Percentiles rank a stretch among this genome's conserved stretches.
phyloP scores from a whole-genome alignment of 2,113 vertebrate genomes.

The Phylloscopus trochilus region DNA sequence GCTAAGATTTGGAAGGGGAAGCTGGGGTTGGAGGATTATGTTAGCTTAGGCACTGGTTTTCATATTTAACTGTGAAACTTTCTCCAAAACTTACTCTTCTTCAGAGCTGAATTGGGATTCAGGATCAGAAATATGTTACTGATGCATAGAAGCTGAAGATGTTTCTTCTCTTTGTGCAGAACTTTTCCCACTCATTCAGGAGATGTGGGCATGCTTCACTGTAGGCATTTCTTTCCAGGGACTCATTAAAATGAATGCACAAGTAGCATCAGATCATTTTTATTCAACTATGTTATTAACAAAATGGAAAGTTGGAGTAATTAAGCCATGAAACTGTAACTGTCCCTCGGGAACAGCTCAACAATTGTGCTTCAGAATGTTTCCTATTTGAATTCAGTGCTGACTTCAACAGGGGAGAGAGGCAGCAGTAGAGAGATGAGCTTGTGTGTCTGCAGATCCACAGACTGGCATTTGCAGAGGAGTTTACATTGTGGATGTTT shows the following conservation, averaged over 20 bases:
- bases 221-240: background rate
- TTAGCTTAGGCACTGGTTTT: slow-evolving; percentile 4
- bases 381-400: background rate
- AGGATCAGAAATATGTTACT: background rate
- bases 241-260: slow-evolving; percentile 8
- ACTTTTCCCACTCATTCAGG: background rate
- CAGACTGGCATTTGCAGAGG: background rate
- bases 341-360: background rate
- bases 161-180: background rate
- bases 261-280: slow-evolving; percentile 11
- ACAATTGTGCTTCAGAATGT: background rate
- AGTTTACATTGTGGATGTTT: background rate
- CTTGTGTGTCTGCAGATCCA: background rate
- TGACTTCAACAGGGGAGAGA: background rate
- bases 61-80: background rate
- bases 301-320: background rate
- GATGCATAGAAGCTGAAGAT: background rate
- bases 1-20: background rate
- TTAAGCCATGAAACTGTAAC: slow-evolving; percentile 22
- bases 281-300: slow-evolving; percentile 13
- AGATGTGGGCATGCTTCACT: background rate
- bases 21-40: background rate
- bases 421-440: background rate
- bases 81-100: background rate
- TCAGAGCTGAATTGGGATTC: background rate